Percentiles rank a stretch among this genome's conserved stretches.
phyloP scores from a whole-genome alignment of 2,888 invertebrate genomes.

The Agriotes lineatus region DNA sequence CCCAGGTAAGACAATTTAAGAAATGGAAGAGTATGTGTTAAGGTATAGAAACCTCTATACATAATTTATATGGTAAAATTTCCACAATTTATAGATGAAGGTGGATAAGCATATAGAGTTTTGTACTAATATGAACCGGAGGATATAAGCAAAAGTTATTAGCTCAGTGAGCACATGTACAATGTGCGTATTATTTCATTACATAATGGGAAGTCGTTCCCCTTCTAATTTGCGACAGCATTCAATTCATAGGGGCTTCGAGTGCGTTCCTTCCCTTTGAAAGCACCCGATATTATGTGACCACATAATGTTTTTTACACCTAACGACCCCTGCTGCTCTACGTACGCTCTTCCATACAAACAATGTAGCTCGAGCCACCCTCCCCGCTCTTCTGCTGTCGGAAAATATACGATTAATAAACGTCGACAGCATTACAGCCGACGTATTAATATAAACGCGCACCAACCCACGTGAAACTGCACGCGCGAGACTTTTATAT shows the following conservation, averaged over 20 bases:
- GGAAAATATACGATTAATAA: conserved; percentile 35
- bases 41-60: too few species aligned
- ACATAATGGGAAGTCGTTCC: conserved; percentile 45
- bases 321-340: conserved; percentile 37
- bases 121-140: conserved; percentile 6
- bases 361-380: conserved; percentile 32
- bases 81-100: too few species aligned
- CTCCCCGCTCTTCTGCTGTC: neutral
- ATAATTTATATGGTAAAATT: too few species aligned
- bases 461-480: conserved; percentile 10
- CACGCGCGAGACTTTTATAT: conserved; percentile 22
- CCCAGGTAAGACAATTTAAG: too few species aligned
- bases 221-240: conserved; percentile 48
- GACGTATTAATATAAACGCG: conserved; percentile 22
- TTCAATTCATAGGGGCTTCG: conserved; percentile 46
- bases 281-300: conserved; percentile 36
- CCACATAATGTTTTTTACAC: conserved; percentile 44
- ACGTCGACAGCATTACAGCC: conserved; percentile 28
- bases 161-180: conserved; percentile 33
- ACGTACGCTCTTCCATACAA: conserved; percentile 38
- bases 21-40: too few species aligned
- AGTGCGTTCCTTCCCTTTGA: conserved; percentile 40
- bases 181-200: conserved; percentile 48
- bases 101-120: too few species aligned
- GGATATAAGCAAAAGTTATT: conserved; percentile 18